phyloP scores from a whole-genome alignment of 2,113 vertebrate species.

The Oncorhynchus gorbuscha region DNA sequence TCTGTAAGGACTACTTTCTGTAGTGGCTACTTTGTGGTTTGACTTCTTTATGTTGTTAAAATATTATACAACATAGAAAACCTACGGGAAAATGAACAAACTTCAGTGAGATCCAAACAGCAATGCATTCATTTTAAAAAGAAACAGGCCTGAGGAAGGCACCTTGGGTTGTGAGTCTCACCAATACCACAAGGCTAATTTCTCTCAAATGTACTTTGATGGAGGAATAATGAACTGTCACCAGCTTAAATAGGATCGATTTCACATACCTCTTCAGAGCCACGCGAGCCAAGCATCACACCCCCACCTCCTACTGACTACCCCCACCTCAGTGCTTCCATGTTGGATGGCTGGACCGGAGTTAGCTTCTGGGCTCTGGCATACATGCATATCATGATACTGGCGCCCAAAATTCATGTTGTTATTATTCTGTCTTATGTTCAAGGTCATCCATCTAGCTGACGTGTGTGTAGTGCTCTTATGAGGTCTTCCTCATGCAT shows the following conservation, averaged over 20 bases:
- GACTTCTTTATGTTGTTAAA: too few relatives aligned
- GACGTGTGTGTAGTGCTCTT: too few relatives aligned
- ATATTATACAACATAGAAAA: too few relatives aligned
- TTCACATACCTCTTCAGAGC: conserved; percentile 60
- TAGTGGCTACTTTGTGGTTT: too few relatives aligned
- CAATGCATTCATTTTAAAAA: conserved; percentile 3
- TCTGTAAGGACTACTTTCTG: too few relatives aligned
- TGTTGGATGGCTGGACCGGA: conserved; percentile 55
- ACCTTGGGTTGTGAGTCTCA: conserved; percentile 47
- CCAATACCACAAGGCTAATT: conserved; percentile 67
- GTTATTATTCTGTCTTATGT: background rate
- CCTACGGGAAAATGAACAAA: background rate
- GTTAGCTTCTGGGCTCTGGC: conserved; percentile 40
- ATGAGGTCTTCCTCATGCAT: too few relatives aligned
- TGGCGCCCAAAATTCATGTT: background rate
- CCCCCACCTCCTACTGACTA: conserved; percentile 59
- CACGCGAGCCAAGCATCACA: conserved; percentile 58
- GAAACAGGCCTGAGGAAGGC: conserved; percentile 45
- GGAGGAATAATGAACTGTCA: conserved; percentile 56
- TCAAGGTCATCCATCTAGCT: too few relatives aligned
- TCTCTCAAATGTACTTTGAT: conserved; percentile 69
- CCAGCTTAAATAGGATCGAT: conserved; percentile 66
- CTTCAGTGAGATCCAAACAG: background rate
- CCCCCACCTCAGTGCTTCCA: conserved; percentile 62
- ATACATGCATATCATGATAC: conserved; percentile 20